A percentile compares a stretch with the other conserved stretches of the same genome.
Evolutionary conservation across 2,888 invertebrate species (phyloP).

Genomic region (Netelia inedita): DNA sequence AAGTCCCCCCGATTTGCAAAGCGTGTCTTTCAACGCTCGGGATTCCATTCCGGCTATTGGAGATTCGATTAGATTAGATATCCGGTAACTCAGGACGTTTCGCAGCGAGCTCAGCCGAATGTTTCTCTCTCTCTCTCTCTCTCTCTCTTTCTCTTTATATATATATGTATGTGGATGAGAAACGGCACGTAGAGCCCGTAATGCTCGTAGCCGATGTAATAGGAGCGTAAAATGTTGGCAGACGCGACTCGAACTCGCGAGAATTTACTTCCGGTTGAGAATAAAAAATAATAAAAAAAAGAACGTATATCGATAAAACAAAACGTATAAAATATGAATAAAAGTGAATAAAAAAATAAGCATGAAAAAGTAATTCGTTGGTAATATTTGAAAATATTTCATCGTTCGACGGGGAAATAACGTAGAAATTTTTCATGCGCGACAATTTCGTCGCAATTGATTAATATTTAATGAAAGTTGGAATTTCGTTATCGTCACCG

Average conservation of each 20-base stretch:
- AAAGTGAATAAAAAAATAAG: background rate
- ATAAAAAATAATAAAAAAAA: background rate
- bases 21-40: slow-evolving; percentile 43
- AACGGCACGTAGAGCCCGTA: background rate
- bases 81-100: slow-evolving; percentile 51
- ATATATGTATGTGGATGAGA: background rate
- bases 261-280: slow-evolving; percentile 38
- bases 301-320: background rate
- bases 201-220: slow-evolving; percentile 21
- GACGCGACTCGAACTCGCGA: slow-evolving; percentile 23
- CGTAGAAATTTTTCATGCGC: no score
- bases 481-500: no score
- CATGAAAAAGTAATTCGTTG: no score
- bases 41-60: slow-evolving; percentile 55
- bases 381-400: no score
- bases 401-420: no score
- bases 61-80: slow-evolving; percentile 59
- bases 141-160: background rate
- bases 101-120: background rate
- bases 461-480: no score
- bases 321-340: slow-evolving; percentile 1
- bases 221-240: slow-evolving; percentile 22
- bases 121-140: background rate
- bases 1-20: slow-evolving; percentile 4
- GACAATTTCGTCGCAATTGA: no score